Conservation (phyloP, 2,113 vertebrate genomes). For the Pseudopodoces humilis region DNA sequence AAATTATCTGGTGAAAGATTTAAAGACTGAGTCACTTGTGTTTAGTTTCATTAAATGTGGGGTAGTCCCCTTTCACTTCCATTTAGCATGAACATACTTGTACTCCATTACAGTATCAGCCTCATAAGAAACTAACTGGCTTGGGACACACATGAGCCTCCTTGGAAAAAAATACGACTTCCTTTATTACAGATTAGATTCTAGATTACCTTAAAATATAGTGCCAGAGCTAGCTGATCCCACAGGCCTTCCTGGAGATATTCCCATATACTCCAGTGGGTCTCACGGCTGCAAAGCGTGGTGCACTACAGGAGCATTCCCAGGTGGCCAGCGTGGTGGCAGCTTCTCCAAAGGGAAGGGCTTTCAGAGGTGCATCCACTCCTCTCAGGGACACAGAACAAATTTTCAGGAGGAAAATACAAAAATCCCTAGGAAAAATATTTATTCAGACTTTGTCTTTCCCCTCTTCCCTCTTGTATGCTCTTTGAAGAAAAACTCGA, state of each 20-base stretch:
- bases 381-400: not conserved
- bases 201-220: not conserved
- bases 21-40: conserved; percentile 50
- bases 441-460: not conserved
- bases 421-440: not conserved
- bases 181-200: not conserved
- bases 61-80: conserved; percentile 36
- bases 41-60: conserved; percentile 54
- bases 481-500: not conserved
- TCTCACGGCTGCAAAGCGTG: not conserved
- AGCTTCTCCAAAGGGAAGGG: not conserved
- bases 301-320: not conserved
- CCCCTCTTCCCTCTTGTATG: not conserved
- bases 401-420: not conserved
- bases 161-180: not conserved
- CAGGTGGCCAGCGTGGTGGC: not conserved
- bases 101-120: not conserved
- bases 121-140: not conserved
- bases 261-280: fast-evolving
- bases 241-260: not conserved
- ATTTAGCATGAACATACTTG: conserved; percentile 24
- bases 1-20: conserved; percentile 68
- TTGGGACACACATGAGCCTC: not conserved
- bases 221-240: not conserved
- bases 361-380: fast-evolving